phyloP scores from a whole-genome alignment of 2,888 invertebrate genomes.

The Chalcis sispes region DNA sequence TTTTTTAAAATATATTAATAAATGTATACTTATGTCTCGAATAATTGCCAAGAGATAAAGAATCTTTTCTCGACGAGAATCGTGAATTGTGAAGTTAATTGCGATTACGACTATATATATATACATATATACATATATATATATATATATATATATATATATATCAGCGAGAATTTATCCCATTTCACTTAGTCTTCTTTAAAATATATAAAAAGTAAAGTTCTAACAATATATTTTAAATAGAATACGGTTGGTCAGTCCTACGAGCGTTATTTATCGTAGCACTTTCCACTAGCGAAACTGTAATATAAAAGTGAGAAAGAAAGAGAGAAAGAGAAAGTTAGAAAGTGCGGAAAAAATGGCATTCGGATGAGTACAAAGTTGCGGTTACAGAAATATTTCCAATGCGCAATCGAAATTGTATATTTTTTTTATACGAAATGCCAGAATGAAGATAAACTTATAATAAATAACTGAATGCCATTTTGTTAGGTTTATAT shows the following conservation, averaged over 20 bases:
- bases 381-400: conserved; percentile 70
- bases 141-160: conserved; percentile 17
- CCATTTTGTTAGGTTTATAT: conserved; percentile 73
- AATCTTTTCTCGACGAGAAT: conserved; percentile 52
- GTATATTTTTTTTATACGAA: conserved; percentile 76
- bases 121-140: neutral
- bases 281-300: conserved; percentile 62
- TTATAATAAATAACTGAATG: conserved; percentile 74
- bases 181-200: conserved; percentile 53
- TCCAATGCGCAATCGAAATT: conserved; percentile 74
- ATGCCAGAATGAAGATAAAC: conserved; percentile 69
- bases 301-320: conserved; percentile 67
- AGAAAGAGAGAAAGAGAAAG: conserved; percentile 30
- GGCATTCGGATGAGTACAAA: conserved; percentile 76
- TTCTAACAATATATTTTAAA: conserved; percentile 71
- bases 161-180: conserved; percentile 46
- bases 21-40: conserved; percentile 14
- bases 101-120: conserved; percentile 36
- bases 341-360: conserved; percentile 67
- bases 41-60: conserved; percentile 28
- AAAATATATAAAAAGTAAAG: conserved; percentile 49
- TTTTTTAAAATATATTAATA: conserved; percentile 37
- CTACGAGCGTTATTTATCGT: conserved; percentile 63
- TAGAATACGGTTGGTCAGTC: conserved; percentile 68
- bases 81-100: conserved; percentile 30